These are phyloP conservation scores for Aricia artaxerxes DNA, from an alignment of 2,888 invertebrate genomes.

Conservation along the genomic window DNA sequence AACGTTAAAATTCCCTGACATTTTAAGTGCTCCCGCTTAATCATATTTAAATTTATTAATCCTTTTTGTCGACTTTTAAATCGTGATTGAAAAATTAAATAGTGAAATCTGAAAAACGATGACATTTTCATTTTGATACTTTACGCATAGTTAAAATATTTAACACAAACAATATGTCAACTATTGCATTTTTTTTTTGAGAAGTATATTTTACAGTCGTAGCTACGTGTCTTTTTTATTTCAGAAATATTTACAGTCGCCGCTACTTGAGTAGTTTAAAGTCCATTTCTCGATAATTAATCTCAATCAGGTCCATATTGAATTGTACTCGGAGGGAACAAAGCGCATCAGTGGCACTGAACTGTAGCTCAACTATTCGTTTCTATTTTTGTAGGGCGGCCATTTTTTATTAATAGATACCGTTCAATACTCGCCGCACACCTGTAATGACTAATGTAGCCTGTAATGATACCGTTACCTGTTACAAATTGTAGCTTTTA, in stretches of 20 bases:
- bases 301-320: conserved; percentile 27
- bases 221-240: too few species aligned
- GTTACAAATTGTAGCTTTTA: neutral
- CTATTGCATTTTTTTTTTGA: neutral
- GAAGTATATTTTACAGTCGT: neutral
- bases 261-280: neutral
- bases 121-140: neutral
- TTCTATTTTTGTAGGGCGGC: conserved; percentile 18
- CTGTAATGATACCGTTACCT: neutral
- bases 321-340: conserved; percentile 17
- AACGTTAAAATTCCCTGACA: conserved; percentile 27
- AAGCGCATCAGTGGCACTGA: conserved; percentile 7
- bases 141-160: neutral
- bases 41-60: conserved; percentile 23
- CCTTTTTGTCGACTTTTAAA: conserved; percentile 23
- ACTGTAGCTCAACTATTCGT: conserved; percentile 23
- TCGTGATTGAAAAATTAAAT: conserved; percentile 13
- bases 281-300: conserved; percentile 15
- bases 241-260: neutral
- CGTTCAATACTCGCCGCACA: conserved; percentile 3
- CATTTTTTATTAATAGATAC: conserved; percentile 9
- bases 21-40: conserved; percentile 24
- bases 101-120: conserved; percentile 3
- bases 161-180: neutral
- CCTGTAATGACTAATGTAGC: neutral